These are phyloP conservation scores for Scarus forsteni DNA, from an alignment of 2,797 vertebrate genomes.

Conservation along the genomic window DNA sequence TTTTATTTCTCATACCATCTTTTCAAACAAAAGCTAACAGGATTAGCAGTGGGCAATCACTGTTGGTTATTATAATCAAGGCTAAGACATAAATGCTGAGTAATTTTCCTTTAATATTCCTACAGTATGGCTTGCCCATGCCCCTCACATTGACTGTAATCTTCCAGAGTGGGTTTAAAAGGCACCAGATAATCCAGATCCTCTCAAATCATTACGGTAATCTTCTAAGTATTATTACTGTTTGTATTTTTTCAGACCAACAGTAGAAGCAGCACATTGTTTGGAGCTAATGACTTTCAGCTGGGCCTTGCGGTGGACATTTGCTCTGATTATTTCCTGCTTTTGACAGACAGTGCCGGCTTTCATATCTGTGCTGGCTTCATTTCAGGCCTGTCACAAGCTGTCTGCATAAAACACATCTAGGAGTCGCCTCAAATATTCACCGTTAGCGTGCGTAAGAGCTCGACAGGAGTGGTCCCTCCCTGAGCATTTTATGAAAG, in stretches of 20 bases:
- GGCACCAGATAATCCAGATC: conserved; percentile 87
- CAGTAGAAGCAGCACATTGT: conserved; percentile 94
- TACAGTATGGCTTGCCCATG: conserved; percentile 15
- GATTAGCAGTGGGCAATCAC: conserved; percentile 84
- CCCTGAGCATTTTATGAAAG: conserved; percentile 72
- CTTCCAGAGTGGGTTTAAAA: conserved; percentile 25
- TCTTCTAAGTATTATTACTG: conserved; percentile 87
- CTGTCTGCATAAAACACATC: conserved; percentile 87
- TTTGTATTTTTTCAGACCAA: conserved; percentile 79
- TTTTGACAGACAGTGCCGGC: conserved; percentile 93
- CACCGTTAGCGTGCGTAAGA: conserved; percentile 58
- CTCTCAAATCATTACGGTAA: conserved; percentile 88
- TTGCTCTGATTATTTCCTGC: conserved; percentile 91
- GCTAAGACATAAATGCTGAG: conserved; percentile 42
- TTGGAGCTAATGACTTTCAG: conserved; percentile 94
- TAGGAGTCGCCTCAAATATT: conserved; percentile 83
- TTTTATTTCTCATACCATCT: conserved; percentile 69
- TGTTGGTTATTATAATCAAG: conserved; percentile 69
- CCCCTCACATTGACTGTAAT: conserved; percentile 29
- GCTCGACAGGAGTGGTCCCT: conserved; percentile 43
- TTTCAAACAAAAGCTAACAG: conserved; percentile 80
- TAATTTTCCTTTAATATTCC: conserved; percentile 39
- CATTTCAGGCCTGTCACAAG: conserved; percentile 87
- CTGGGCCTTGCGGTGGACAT: conserved; percentile 88
- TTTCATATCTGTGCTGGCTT: conserved; percentile 90